These are phyloP conservation scores for Panagrolaimus sp. DNA, from an alignment of 1,140 invertebrate species.

Conservation along the genomic window DNA sequence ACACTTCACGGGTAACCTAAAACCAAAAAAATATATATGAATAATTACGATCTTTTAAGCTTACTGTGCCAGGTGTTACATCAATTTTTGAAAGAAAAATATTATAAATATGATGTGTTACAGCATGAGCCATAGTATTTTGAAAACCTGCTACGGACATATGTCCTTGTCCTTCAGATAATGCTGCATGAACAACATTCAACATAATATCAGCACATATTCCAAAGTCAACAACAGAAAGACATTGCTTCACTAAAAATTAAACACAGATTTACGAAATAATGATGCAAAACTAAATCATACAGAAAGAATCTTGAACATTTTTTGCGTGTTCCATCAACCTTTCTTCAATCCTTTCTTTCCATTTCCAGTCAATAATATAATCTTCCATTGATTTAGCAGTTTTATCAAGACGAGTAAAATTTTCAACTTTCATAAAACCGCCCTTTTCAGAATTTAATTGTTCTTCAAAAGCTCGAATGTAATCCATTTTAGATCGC, in stretches of 20 bases:
- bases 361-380: constrained; percentile 23
- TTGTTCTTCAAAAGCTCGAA: constrained; percentile 10
- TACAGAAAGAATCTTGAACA: background rate
- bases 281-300: too few relatives aligned
- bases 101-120: constrained; percentile 12
- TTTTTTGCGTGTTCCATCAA: background rate
- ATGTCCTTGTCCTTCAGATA: background rate
- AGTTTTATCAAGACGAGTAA: constrained; percentile 10
- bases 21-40: background rate
- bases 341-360: constrained; percentile 11
- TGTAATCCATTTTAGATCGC: background rate
- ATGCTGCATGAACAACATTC: constrained; percentile 18
- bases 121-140: constrained; percentile 10
- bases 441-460: constrained; percentile 13
- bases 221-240: constrained; percentile 2
- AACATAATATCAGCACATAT: constrained; percentile 23
- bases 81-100: constrained; percentile 20
- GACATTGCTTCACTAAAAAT: constrained; percentile 21
- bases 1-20: constrained; percentile 2
- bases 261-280: too few relatives aligned
- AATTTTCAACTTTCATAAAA: constrained; percentile 25
- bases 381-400: constrained; percentile 22
- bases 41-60: background rate
- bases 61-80: background rate
- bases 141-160: background rate